A percentile compares a stretch with the other conserved stretches of the same genome.
These are phyloP conservation scores for Butorides virescens DNA, from an alignment of 2,113 vertebrate genomes.

Conservation along the genomic window DNA sequence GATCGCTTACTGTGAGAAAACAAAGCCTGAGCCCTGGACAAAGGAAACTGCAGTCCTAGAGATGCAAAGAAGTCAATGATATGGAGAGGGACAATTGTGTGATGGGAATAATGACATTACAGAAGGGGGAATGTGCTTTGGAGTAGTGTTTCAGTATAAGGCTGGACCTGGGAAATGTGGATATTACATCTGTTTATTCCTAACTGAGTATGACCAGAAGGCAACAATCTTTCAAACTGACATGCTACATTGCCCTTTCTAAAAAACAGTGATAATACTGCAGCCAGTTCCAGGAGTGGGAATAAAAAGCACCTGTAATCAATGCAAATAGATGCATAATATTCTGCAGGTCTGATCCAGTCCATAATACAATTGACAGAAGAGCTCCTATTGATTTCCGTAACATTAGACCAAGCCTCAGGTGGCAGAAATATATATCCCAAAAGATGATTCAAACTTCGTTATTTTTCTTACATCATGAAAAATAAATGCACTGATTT, in stretches of 20 bases:
- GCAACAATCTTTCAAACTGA: not conserved
- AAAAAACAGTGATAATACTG: not conserved
- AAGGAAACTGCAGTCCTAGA: not conserved
- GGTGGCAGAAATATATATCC: not conserved
- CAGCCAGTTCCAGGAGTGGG: not conserved
- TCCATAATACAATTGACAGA: conserved; percentile 20
- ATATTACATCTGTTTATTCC: not conserved
- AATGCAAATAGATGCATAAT: conserved; percentile 28
- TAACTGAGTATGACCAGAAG: not conserved
- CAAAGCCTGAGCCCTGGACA: not conserved
- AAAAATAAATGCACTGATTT: not conserved
- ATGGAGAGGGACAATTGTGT: not conserved
- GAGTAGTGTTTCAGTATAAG: not conserved
- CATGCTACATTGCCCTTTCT: not conserved
- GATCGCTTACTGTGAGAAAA: not conserved
- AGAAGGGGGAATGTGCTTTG: not conserved
- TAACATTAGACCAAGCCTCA: not conserved
- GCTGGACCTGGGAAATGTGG: not conserved
- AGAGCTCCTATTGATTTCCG: conserved; percentile 10
- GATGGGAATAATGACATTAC: not conserved
- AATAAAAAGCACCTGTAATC: conserved; percentile 2
- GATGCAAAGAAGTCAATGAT: not conserved
- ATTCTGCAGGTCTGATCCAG: conserved; percentile 12
- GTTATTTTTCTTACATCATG: not conserved
- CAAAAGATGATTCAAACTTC: not conserved